Evolutionary conservation across 2,888 invertebrate genomes (phyloP).

Genomic region (Pimpla rufipes): DNA sequence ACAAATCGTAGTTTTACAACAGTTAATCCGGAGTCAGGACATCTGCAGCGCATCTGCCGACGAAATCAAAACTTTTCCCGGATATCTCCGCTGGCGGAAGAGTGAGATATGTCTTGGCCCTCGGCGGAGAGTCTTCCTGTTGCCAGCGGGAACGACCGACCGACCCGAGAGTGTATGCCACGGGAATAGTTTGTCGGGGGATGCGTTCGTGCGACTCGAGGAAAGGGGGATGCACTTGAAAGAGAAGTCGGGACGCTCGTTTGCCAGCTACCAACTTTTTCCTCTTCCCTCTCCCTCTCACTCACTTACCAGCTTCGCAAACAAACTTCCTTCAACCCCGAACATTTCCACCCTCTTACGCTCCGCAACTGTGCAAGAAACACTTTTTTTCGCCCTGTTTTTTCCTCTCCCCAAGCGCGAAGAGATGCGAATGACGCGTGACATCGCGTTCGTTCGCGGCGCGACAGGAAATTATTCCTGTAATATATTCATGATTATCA

Average conservation of each 20-base stretch:
- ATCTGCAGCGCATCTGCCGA: conserved; percentile 56
- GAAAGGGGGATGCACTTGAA: conserved; percentile 42
- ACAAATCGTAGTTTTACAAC: conserved; percentile 78
- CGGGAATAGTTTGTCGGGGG: conserved; percentile 47
- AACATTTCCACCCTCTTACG: conserved; percentile 29
- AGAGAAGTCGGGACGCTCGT: conserved; percentile 52
- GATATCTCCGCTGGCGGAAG: conserved; percentile 35
- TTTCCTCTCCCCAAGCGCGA: background rate
- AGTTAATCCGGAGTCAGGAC: conserved; percentile 73
- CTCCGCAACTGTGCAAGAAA: background rate
- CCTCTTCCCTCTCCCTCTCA: background rate
- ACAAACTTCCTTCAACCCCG: conserved; percentile 31
- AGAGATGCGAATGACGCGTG: background rate
- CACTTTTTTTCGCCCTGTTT: background rate
- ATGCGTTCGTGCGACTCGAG: conserved; percentile 42
- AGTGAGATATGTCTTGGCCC: conserved; percentile 24
- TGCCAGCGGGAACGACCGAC: conserved; percentile 36
- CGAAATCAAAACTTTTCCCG: conserved; percentile 74
- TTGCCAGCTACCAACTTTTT: conserved; percentile 50
- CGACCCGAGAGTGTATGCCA: conserved; percentile 6
- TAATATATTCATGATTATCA: conserved; percentile 42
- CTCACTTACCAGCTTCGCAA: conserved; percentile 12
- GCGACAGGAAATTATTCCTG: conserved; percentile 7
- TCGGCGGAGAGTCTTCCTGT: conserved; percentile 31
- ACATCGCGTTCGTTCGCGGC: background rate